A percentile compares a stretch with the other conserved stretches of the same genome.
phyloP scores from a whole-genome alignment of 2,113 vertebrate species.

The Notechis scutatus region DNA sequence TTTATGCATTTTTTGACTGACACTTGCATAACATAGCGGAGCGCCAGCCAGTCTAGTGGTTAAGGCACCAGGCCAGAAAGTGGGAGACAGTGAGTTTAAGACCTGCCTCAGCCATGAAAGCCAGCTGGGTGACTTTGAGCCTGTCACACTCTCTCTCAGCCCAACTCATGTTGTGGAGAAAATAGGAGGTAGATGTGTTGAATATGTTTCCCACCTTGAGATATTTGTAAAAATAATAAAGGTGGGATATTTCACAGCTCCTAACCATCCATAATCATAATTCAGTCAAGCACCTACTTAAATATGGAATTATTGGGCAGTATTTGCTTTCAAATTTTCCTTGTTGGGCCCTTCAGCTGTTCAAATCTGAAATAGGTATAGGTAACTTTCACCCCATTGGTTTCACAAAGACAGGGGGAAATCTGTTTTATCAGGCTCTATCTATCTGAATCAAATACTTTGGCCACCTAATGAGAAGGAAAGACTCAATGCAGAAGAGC shows the following conservation, averaged over 20 bases:
- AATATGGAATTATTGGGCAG: not conserved
- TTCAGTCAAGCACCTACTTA: not conserved
- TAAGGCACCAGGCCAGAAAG: not conserved
- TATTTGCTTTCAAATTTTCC: not conserved
- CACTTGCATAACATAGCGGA: not conserved
- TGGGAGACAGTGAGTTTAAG: not conserved
- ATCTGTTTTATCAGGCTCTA: not conserved
- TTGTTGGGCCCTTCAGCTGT: not conserved
- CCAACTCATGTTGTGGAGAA: no score
- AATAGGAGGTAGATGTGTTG: no score
- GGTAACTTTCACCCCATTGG: not conserved
- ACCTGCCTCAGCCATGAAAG: not conserved
- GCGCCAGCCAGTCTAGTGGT: not conserved
- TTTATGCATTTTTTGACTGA: not conserved
- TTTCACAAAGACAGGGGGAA: not conserved
- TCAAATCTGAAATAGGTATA: not conserved
- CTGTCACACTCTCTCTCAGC: no score
- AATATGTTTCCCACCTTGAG: no score
- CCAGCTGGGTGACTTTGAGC: no score
- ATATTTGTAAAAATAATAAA: no score
- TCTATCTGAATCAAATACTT: not conserved
- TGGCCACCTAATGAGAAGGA: no score
- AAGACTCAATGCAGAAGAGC: no score
- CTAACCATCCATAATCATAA: not conserved
- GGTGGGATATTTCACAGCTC: not conserved